Evolutionary conservation across 30 jellyfish, hydroid and myxozoan genomes (phyloP), one percentile per base, ranked within the genome.

Genomic region (Turritopsis dohrnii): DNA sequence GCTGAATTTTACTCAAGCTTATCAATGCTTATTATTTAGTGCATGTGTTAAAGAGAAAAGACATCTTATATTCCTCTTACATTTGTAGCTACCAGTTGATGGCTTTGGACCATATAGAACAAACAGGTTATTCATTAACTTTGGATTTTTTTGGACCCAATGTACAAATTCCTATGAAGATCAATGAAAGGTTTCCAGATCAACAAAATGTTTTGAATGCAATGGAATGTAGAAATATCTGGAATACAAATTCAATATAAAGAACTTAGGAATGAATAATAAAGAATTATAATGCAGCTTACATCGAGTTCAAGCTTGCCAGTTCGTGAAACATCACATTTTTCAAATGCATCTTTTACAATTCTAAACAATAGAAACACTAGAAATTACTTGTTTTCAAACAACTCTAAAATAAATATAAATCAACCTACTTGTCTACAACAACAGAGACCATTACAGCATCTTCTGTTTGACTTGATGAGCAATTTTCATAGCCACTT

Each of bases 101-200:
- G 93, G 89, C 75, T 75, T 85, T 4, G 94, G 96, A 73, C 96
- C 85, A 8, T 87, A 84, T 26, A 89, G 71, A 65, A 85, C 53
- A 82, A 85, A 89, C 20, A 85, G 77, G 83, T 87, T 89, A 84
- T 89, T 71, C 71, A 89, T 69, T 21, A 89, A 74, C 79, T 86
- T 89, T 29, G 96, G 88, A 71, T 89, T 85, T 66, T 85, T 89
- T 71, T 89, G 94, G 54, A 89, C 95, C 96, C 96, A 89, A 23
- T 85, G 90, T 74, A 79, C 94, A 75, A 89, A 89, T 75, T 89
- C 96, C 96, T 89, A 69, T 4, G 31, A 69, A 71, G 53, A 71
- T 18, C 81, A 19, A n/a, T 18, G 0, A 72, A 25, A 72, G 24
- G 18, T 25, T 0, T 41, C 13, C 5, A 41, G 60, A 41, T 41